These are phyloP conservation scores for Empis livida DNA, from an alignment of 2,888 invertebrate species.

Conservation along the genomic window DNA sequence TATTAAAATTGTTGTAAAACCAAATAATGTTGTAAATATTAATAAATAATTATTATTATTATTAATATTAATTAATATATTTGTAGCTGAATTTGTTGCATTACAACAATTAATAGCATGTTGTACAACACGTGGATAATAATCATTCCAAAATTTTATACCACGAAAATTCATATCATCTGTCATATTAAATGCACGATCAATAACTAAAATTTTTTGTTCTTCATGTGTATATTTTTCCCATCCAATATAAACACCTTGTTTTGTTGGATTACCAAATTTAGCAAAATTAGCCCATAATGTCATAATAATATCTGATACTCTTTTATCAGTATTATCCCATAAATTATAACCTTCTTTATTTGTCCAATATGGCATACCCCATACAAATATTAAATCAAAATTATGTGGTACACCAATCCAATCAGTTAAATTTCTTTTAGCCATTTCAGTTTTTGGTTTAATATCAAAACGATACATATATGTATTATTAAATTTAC, in stretches of 20 bases:
- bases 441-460: constrained; percentile 50
- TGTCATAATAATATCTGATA: constrained; percentile 67
- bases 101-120: constrained; percentile 66
- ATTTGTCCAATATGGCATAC: constrained; percentile 58
- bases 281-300: constrained; percentile 70
- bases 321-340: constrained; percentile 64
- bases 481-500: constrained; percentile 45
- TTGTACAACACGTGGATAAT: constrained; percentile 62
- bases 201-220: constrained; percentile 60
- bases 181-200: constrained; percentile 66
- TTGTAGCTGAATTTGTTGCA: constrained; percentile 27
- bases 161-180: constrained; percentile 61
- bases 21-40: background rate
- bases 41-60: background rate
- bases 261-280: constrained; percentile 55
- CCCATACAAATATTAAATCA: constrained; percentile 71
- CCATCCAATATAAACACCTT: constrained; percentile 64
- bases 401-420: constrained; percentile 69
- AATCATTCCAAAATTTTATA: constrained; percentile 72
- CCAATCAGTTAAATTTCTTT: constrained; percentile 60
- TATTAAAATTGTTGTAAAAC: background rate
- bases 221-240: constrained; percentile 51
- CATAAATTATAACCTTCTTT: constrained; percentile 46
- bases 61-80: background rate
- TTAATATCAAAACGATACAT: constrained; percentile 66